These are phyloP conservation scores for Petrocephalus sullivani DNA, from an alignment of 2,797 vertebrate genomes.

Conservation along the genomic window DNA sequence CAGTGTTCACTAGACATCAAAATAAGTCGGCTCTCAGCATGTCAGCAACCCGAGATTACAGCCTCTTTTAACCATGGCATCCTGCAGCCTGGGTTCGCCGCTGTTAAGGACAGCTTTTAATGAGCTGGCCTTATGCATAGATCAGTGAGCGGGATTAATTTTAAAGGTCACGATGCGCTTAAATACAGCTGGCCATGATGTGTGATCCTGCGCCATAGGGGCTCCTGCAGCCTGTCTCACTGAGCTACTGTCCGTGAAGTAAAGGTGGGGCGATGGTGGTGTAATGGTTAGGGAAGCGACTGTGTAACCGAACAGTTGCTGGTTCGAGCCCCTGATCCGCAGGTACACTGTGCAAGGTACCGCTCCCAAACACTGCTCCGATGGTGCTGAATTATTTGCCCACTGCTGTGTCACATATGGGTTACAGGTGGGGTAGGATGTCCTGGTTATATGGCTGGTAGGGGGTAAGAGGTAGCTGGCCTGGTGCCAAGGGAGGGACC, in stretches of 20 bases:
- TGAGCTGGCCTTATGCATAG: not conserved
- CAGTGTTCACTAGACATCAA: not conserved
- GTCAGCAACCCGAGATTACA: no score
- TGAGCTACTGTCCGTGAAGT: not conserved
- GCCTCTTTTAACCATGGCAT: not conserved
- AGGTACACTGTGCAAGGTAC: no score
- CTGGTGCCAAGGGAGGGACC: not conserved
- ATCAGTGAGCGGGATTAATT: not conserved
- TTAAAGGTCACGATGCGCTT: not conserved
- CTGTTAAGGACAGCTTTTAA: not conserved
- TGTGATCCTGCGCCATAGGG: not conserved
- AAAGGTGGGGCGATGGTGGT: not conserved
- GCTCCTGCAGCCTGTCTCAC: not conserved
- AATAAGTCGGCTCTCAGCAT: not conserved
- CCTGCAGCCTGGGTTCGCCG: not conserved
- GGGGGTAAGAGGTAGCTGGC: not conserved
- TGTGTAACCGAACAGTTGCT: no score
- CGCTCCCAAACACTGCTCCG: no score
- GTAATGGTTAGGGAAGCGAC: not conserved
- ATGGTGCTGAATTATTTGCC: no score
- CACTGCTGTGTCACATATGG: no score
- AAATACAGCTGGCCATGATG: not conserved
- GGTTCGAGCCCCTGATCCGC: no score
- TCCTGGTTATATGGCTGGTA: not conserved
- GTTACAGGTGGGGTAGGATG: not conserved